Base-by-base conservation (phyloP, 1,140 invertebrate species). In the Anthonomus grandis region DNA sequence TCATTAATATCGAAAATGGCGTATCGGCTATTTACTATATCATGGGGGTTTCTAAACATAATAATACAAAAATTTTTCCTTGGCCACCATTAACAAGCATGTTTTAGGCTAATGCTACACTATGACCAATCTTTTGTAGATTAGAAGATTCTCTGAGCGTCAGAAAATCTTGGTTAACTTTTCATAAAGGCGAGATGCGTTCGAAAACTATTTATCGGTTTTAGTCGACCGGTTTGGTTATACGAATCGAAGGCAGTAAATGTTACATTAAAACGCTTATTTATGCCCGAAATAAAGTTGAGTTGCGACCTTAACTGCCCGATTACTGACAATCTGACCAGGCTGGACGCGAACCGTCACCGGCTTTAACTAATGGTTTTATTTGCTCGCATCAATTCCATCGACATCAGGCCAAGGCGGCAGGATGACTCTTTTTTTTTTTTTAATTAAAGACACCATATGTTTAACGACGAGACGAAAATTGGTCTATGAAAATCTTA, bases 181-280 rank as follows among this genome's bases (percentile, higher is more conserved):
- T 44, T 36, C 39, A 45, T 53, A 53, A 53, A 22, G 22, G 4
- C 24, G 55, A 53, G 47, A 62, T 59, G 65, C 59, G 60, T 63
- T 64, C 63, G 61, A 56, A 55, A 50, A 60, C 63, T 66, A 66
- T 68, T 65, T 66, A 66, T 64, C 60, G 50, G 62, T 66, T 64
- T 55, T 59, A 62, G 57, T 68, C 61, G 62, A 68, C 66, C 66
- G 66, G 66, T 66, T 68, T 58, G 59, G 61, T 62, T 53, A 55
- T 65, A 60, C 42, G 59, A 67, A 65, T 57, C 57, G 57, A 62
- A 48, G 57, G 58, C 59, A 52, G 64, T 66, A 66, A 68, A 68
- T 64, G 64, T 59, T 63, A 64, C 66, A 68, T 68, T 68, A 66
- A 68, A 66, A 65, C 57, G 58, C 59, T 68, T 68, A 66, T 68